Percentiles rank a stretch among this genome's conserved stretches.
phyloP scores from a whole-genome alignment of 2,888 invertebrate species.

The Drosophila anceps region DNA sequence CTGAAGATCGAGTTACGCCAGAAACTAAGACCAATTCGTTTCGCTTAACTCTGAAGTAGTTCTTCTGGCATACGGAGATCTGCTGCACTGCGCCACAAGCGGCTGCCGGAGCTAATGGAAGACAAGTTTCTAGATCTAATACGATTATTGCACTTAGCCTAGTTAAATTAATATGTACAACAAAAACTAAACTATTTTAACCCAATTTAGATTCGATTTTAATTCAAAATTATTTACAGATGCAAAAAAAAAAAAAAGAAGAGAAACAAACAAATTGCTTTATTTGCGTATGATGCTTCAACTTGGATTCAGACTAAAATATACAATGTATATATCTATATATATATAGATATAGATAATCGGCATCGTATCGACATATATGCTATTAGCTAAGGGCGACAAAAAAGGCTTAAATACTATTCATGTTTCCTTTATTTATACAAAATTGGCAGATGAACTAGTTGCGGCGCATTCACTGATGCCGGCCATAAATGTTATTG shows the following conservation, averaged over 20 bases:
- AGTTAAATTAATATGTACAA: background rate
- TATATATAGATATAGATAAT: background rate
- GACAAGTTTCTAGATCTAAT: conserved; percentile 7
- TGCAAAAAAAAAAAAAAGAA: conserved; percentile 6
- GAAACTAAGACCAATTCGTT: too few species aligned
- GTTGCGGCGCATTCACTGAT: conserved; percentile 18
- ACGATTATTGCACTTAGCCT: conserved; percentile 1
- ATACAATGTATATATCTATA: background rate
- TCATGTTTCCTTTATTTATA: conserved; percentile 10
- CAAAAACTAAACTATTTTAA: background rate
- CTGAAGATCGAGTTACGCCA: background rate
- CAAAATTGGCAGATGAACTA: background rate
- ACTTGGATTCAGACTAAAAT: background rate
- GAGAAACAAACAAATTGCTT: conserved; percentile 1
- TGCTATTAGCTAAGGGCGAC: background rate
- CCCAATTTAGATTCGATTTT: background rate
- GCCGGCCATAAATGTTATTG: conserved; percentile 72
- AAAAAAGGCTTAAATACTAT: background rate
- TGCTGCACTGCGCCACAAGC: background rate
- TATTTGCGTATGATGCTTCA: background rate
- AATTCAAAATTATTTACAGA: conserved; percentile 21
- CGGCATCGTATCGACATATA: background rate
- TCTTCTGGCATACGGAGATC: background rate
- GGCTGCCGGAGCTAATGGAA: background rate
- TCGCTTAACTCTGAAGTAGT: too few species aligned